Base-by-base conservation (phyloP, 2,113 vertebrate genomes). In the Pao palembangensis region DNA sequence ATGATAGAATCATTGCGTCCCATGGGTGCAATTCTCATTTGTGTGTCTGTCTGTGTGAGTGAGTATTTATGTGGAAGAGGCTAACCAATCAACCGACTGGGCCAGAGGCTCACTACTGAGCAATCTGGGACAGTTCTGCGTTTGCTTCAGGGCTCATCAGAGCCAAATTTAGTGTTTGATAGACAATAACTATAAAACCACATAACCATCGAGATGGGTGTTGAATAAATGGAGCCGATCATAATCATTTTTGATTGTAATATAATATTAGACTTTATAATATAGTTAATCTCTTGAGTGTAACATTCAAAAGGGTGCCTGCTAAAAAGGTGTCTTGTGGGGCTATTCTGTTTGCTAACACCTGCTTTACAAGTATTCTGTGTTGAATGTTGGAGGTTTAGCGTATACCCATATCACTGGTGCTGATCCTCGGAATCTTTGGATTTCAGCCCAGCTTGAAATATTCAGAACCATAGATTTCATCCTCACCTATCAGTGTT, bases 1-100 rank as follows among this genome's bases (percentile, higher is more conserved):
- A 83, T 87, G 87, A 87, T 83, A 82, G 81, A 89, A 79, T 87
- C 79, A 84, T 85, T 81, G 77, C 61, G 79, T 87, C 87, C 78
- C 84, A 55, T 71, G 86, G 81, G 83, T 80, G 69, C 75, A 76
- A 81, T 88, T 88, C 83, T 88, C 84, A 85, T 87, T 86, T 85
- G 82, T 80, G 84, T 83, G 87, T 85, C 79, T 86, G 85, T 82
- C 80, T 85, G 77, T 87, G 81, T 87, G 84, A 84, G 75, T 82
- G 76, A 87, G 85, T 80, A 79, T 84, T 85, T 86, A 82, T 76
- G 87, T 70, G 82, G 78, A 82, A 75, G 71, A 76, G 81, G 51
- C 78, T 65, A 83, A 84, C 81, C 76, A 79, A 83, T 87, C 83
- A 81, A 76, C 78, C 60, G 80, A 83, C 72, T 70, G 80, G 78